Conservation (phyloP, 2,888 invertebrate genomes). For the Urechis unicinctus region DNA sequence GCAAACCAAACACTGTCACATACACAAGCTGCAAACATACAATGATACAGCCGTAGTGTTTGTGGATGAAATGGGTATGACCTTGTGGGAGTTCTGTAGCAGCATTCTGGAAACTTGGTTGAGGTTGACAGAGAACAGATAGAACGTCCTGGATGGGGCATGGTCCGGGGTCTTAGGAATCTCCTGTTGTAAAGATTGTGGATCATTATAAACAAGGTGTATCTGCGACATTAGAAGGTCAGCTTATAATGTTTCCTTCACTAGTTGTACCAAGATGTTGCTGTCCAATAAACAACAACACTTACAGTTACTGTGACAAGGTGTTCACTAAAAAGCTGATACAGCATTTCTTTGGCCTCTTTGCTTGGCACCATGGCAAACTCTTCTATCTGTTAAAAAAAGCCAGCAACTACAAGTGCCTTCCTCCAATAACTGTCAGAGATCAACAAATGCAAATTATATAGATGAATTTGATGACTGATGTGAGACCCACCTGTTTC, state of each 20-base stretch:
- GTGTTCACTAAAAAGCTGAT: constrained; percentile 76
- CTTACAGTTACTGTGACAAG: constrained; percentile 55
- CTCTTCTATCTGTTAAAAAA: constrained; percentile 71
- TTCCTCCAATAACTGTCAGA: too few species aligned
- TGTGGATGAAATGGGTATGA: constrained; percentile 11
- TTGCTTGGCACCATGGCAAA: constrained; percentile 89
- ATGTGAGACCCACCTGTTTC: constrained; percentile 49
- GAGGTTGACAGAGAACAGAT: constrained; percentile 68
- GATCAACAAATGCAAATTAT: too few species aligned
- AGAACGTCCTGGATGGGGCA: constrained; percentile 74
- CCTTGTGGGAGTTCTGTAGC: constrained; percentile 66
- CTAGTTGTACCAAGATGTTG: too few species aligned
- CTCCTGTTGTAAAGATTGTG: constrained; percentile 35
- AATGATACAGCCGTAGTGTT: background rate
- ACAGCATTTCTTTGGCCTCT: constrained; percentile 82
- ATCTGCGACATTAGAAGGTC: too few species aligned
- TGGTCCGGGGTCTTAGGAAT: constrained; percentile 59
- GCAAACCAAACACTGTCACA: constrained; percentile 1
- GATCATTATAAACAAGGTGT: constrained; percentile 25
- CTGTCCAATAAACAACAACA: too few species aligned
- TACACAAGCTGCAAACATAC: background rate
- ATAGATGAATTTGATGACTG: background rate
- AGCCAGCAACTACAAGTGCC: background rate
- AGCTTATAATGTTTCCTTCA: too few species aligned
- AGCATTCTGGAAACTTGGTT: constrained; percentile 65